phyloP scores from a whole-genome alignment of 2,888 invertebrate genomes.

The Molanna angustata region DNA sequence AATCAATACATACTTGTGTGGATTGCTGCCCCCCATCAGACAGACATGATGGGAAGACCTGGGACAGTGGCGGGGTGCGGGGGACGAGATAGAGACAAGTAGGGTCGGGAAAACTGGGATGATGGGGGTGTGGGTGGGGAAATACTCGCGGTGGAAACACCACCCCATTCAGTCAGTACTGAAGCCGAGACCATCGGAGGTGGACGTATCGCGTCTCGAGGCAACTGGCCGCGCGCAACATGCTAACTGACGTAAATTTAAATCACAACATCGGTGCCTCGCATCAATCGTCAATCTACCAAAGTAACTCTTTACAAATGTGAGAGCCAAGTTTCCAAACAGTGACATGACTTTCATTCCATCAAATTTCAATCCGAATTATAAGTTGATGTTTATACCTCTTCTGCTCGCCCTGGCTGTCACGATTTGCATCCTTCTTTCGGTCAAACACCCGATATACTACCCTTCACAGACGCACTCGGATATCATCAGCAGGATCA shows the following conservation, averaged over 20 bases:
- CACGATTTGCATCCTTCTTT: slow-evolving; percentile 31
- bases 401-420: slow-evolving; percentile 28
- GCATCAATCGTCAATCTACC: not conserved
- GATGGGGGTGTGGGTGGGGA: slow-evolving; percentile 8
- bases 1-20: slow-evolving; percentile 30
- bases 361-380: slow-evolving; percentile 29
- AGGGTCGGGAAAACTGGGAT: slow-evolving; percentile 13
- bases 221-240: slow-evolving; percentile 13
- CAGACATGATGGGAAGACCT: slow-evolving; percentile 23
- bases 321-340: not conserved
- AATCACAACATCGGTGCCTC: slow-evolving; percentile 6
- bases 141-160: slow-evolving; percentile 26
- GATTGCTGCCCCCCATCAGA: slow-evolving; percentile 17
- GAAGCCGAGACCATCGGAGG: slow-evolving; percentile 15
- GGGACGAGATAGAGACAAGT: slow-evolving; percentile 6
- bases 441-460: slow-evolving; percentile 30
- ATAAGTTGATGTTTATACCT: slow-evolving; percentile 31
- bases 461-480: slow-evolving; percentile 26
- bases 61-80: not conserved
- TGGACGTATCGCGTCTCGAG: slow-evolving; percentile 18
- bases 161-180: slow-evolving; percentile 29
- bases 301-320: no score
- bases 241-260: slow-evolving; percentile 20
- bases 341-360: slow-evolving; percentile 32
- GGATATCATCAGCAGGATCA: slow-evolving; percentile 27